Conservation (phyloP, 2,797 vertebrate species). For the Danio jaintianensis region DNA sequence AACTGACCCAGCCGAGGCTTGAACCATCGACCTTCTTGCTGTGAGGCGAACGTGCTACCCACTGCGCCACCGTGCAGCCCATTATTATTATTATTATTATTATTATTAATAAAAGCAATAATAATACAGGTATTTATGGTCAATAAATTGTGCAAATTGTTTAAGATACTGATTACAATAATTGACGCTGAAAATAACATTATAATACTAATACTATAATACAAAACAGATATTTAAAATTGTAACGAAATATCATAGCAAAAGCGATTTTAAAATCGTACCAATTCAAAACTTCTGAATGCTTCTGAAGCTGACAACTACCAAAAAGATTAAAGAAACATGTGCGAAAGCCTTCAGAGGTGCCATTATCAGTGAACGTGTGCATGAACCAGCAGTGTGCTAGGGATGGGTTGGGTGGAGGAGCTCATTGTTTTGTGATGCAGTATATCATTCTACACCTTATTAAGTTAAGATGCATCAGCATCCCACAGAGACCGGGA, state of each 20-base stretch:
- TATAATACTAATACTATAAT: not conserved
- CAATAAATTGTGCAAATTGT: too few species aligned
- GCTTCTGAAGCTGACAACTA: not conserved
- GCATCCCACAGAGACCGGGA: slow-evolving; percentile 44
- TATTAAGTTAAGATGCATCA: slow-evolving; percentile 54
- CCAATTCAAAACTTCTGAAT: not conserved
- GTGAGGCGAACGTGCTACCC: too few species aligned
- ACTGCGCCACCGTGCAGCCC: too few species aligned
- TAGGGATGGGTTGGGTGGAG: slow-evolving; percentile 2
- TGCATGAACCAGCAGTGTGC: slow-evolving; percentile 6
- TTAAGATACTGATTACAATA: not conserved
- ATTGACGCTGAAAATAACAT: not conserved
- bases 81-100: too few species aligned
- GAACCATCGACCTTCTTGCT: too few species aligned
- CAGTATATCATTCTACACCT: slow-evolving; percentile 41
- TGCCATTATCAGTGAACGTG: slow-evolving; percentile 5
- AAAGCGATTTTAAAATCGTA: not conserved
- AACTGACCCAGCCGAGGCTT: too few species aligned
- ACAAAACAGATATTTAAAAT: not conserved
- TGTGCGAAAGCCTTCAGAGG: not conserved
- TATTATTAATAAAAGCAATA: too few species aligned
- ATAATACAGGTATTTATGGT: too few species aligned
- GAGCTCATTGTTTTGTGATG: slow-evolving; percentile 50
- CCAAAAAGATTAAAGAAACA: slow-evolving; percentile 2
- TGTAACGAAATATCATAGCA: not conserved